Evolutionary conservation across 2,797 vertebrate species (phyloP).

Genomic region (Carapus acus): DNA sequence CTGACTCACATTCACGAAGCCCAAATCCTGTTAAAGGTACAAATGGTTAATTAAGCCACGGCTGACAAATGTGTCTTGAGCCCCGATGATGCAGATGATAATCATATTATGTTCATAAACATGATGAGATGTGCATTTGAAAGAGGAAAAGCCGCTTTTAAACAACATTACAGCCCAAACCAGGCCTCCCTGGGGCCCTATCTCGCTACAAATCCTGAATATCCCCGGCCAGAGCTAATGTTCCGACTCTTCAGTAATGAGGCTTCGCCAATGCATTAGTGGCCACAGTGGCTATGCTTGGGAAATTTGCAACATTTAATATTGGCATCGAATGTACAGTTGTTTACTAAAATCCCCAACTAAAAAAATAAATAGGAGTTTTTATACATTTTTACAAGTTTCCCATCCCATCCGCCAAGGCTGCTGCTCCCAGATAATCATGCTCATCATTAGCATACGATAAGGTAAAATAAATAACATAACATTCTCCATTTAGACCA

Average conservation of each 20-base stretch:
- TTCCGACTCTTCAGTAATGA: slow-evolving; percentile 12
- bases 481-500: slow-evolving; percentile 9
- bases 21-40: background rate
- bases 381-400: slow-evolving; percentile 4
- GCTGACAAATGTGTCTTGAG: background rate
- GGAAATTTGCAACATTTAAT: slow-evolving; percentile 6
- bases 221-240: slow-evolving; percentile 6
- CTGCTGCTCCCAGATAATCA: slow-evolving; percentile 4
- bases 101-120: slow-evolving; percentile 4
- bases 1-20: background rate
- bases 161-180: background rate
- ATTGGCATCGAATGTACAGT: background rate
- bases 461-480: slow-evolving; percentile 47
- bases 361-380: slow-evolving; percentile 15
- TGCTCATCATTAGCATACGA: slow-evolving; percentile 7
- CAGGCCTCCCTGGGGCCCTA: background rate
- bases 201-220: slow-evolving; percentile 2
- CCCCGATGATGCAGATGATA: background rate
- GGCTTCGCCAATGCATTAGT: background rate
- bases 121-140: background rate
- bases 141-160: background rate
- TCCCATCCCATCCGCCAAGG: slow-evolving; percentile 1
- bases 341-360: slow-evolving; percentile 15
- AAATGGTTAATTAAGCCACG: background rate
- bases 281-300: slow-evolving; percentile 9